A percentile compares a stretch with the other conserved stretches of the same genome.
phyloP scores from a whole-genome alignment of 2,888 invertebrate genomes.

The Hyposoter didymator region DNA sequence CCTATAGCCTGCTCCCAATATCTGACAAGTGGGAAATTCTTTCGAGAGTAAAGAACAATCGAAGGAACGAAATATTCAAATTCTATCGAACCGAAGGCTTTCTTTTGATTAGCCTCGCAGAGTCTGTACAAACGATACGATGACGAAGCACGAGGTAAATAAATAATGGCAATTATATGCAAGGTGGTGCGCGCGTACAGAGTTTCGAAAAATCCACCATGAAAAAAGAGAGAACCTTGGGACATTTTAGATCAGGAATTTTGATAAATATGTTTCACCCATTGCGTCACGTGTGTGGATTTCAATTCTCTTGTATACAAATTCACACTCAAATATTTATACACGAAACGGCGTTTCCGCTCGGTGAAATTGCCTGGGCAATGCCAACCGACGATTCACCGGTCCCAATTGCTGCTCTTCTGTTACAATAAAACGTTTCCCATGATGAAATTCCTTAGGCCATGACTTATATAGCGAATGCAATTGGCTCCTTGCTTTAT shows the following conservation, averaged over 20 bases:
- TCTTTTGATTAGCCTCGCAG: too few relatives aligned
- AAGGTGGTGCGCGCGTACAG: neutral
- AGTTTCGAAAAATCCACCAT: slow-evolving; percentile 49
- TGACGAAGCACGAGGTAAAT: neutral
- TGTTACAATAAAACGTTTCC: slow-evolving; percentile 29
- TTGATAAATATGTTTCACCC: slow-evolving; percentile 49
- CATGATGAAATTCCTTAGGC: slow-evolving; percentile 30
- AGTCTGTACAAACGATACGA: neutral
- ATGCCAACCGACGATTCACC: slow-evolving; percentile 37
- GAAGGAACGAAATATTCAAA: slow-evolving; percentile 1
- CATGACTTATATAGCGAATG: neutral
- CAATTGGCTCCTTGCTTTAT: neutral
- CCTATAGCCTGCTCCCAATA: neutral
- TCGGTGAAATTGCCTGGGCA: slow-evolving; percentile 45
- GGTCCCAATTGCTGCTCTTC: slow-evolving; percentile 42
- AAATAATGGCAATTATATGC: neutral
- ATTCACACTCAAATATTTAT: neutral
- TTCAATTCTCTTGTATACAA: slow-evolving; percentile 44
- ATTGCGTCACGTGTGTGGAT: slow-evolving; percentile 45
- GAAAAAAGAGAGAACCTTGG: slow-evolving; percentile 47
- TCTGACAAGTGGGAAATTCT: neutral
- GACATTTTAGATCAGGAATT: slow-evolving; percentile 52
- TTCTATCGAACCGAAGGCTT: neutral
- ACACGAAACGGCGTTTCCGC: slow-evolving; percentile 47
- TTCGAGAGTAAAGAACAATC: neutral